A percentile compares a stretch with the other conserved stretches of the same genome.
Evolutionary conservation across 2,113 vertebrate genomes (phyloP).

Genomic region (Diphyllodes magnificus): DNA sequence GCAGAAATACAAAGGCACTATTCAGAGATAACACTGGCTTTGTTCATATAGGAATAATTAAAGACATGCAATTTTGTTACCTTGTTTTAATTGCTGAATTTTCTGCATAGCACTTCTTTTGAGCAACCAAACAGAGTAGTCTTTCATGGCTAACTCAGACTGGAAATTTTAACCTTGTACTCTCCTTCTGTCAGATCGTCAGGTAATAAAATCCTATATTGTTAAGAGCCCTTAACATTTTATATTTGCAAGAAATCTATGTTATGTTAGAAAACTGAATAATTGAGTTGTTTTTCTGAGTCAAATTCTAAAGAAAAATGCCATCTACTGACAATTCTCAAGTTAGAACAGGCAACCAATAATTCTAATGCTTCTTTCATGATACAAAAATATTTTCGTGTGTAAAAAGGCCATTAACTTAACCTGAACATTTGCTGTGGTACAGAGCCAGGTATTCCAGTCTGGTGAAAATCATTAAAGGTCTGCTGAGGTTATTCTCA

Average conservation of each 20-base stretch:
- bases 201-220: constrained; percentile 14
- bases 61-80: constrained; percentile 54
- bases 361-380: background rate
- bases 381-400: background rate
- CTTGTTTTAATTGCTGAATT: constrained; percentile 51
- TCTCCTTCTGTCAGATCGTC: background rate
- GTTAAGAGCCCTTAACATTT: background rate
- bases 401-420: background rate
- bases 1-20: constrained; percentile 59
- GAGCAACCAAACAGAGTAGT: background rate
- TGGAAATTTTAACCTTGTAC: background rate
- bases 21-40: constrained; percentile 18
- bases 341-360: background rate
- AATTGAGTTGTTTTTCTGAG: background rate
- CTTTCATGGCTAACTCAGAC: constrained; percentile 20
- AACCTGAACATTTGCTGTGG: constrained; percentile 35
- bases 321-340: background rate
- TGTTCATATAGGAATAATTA: constrained; percentile 62
- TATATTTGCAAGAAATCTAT: background rate
- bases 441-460: constrained; percentile 12
- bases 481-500: constrained; percentile 28
- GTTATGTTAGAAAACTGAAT: background rate
- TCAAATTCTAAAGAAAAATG: background rate
- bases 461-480: constrained; percentile 9
- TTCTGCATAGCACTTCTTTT: constrained; percentile 26